Evolutionary conservation across 1,140 invertebrate genomes (phyloP).

Genomic region (Limonius californicus): DNA sequence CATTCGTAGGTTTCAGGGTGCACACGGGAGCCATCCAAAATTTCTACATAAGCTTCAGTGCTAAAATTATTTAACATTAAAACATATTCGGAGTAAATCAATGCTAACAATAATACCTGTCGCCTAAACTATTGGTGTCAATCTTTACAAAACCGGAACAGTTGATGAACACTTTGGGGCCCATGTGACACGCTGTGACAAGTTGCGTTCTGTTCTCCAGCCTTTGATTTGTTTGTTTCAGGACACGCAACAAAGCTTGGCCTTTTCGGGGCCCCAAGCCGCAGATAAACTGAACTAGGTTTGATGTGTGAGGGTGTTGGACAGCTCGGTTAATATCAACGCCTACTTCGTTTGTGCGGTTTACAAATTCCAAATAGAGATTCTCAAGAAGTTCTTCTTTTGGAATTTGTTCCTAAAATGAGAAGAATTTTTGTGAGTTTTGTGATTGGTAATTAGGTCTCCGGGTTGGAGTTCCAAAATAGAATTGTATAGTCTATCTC

Average conservation of each 20-base stretch:
- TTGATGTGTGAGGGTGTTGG: constrained; percentile 78
- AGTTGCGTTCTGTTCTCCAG: constrained; percentile 93
- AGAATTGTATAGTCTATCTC: too few relatives aligned
- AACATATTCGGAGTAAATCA: not conserved
- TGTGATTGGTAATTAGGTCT: not conserved
- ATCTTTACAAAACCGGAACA: constrained; percentile 99
- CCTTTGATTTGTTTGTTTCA: constrained; percentile 91
- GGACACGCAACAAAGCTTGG: constrained; percentile 79
- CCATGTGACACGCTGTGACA: constrained; percentile 93
- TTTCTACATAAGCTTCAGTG: constrained; percentile 92
- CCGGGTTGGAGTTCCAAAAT: not conserved
- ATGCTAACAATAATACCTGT: constrained; percentile 53
- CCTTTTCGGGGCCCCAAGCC: constrained; percentile 95
- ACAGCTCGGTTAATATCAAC: constrained; percentile 95
- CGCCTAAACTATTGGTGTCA: constrained; percentile 89
- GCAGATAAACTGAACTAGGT: constrained; percentile 96
- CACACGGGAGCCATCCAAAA: constrained; percentile 94
- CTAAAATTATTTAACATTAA: too few relatives aligned
- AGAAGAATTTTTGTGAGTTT: constrained; percentile 10
- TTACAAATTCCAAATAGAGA: constrained; percentile 88
- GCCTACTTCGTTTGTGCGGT: constrained; percentile 95
- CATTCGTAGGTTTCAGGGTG: constrained; percentile 99
- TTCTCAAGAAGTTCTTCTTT: constrained; percentile 85
- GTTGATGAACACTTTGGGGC: constrained; percentile 98
- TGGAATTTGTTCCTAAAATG: constrained; percentile 67